Evolutionary conservation across 2,888 invertebrate species (phyloP).

Genomic region (Stramonita haemastoma): DNA sequence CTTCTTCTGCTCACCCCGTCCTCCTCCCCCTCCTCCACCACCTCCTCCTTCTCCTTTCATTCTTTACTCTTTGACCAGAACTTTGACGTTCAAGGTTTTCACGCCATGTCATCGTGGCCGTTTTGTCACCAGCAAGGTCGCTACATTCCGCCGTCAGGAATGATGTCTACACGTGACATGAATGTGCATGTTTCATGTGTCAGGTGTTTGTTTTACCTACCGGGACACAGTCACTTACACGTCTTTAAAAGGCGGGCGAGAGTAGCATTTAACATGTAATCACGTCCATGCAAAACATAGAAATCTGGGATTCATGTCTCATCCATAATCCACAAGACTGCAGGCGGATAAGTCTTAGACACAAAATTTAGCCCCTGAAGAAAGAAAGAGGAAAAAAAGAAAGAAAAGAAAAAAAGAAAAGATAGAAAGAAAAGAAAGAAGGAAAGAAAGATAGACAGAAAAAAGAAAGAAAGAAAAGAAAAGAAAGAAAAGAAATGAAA

Average conservation of each 20-base stretch:
- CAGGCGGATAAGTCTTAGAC: not conserved
- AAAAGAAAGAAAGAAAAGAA: not conserved
- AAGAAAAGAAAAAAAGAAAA: not conserved
- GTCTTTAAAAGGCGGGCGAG: not conserved
- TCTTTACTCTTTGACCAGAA: too few species aligned
- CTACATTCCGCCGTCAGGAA: too few species aligned
- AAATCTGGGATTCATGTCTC: too few species aligned
- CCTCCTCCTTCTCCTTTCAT: too few species aligned
- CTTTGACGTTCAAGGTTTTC: too few species aligned
- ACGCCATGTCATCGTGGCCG: too few species aligned
- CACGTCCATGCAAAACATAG: too few species aligned
- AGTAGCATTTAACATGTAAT: not conserved
- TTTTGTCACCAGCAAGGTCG: too few species aligned
- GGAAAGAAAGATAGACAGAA: not conserved
- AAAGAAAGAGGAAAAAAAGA: not conserved
- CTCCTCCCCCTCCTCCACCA: too few species aligned
- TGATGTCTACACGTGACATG: too few species aligned
- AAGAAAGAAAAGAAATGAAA: not conserved
- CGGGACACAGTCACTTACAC: not conserved
- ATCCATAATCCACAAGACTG: not conserved
- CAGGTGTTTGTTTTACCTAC: not conserved
- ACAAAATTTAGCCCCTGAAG: not conserved
- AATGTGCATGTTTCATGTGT: too few species aligned
- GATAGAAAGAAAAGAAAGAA: not conserved
- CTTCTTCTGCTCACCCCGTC: too few species aligned